Evolutionary conservation across 2,113 vertebrate genomes (phyloP).

Genomic region (Pimephales promelas): DNA sequence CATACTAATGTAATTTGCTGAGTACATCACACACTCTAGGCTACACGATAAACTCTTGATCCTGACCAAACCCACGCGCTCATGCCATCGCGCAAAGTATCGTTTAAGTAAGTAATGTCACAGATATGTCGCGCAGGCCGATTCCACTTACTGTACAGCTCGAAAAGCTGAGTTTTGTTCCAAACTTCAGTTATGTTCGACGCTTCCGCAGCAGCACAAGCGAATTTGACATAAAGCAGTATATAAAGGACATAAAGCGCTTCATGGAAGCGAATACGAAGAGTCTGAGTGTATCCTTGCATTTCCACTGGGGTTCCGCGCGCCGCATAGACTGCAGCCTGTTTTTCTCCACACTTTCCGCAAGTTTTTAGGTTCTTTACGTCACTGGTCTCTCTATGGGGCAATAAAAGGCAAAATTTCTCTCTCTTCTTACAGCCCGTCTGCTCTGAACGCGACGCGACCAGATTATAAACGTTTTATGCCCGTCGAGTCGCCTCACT

Average conservation of each 20-base stretch:
- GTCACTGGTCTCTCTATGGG: constrained; percentile 66
- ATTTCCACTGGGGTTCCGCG: constrained; percentile 66
- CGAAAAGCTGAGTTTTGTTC: constrained; percentile 64
- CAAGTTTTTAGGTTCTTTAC: constrained; percentile 67
- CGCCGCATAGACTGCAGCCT: constrained; percentile 62
- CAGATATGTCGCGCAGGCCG: background rate
- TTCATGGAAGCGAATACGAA: constrained; percentile 42
- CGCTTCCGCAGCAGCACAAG: constrained; percentile 62
- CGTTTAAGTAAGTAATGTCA: background rate
- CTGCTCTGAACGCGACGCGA: constrained; percentile 48
- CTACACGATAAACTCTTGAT: background rate
- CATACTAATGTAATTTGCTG: constrained; percentile 35
- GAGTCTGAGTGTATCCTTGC: constrained; percentile 51
- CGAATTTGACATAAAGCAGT: constrained; percentile 59
- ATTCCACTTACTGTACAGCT: constrained; percentile 76
- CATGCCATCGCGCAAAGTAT: background rate
- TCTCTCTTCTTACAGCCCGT: constrained; percentile 47
- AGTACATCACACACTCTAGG: constrained; percentile 15
- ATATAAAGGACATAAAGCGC: constrained; percentile 56
- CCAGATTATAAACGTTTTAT: background rate
- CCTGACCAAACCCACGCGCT: background rate
- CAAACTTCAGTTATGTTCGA: constrained; percentile 54
- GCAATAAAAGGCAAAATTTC: constrained; percentile 49
- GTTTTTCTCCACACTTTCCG: constrained; percentile 63
- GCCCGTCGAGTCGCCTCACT: background rate